Percentiles rank a stretch among this genome's conserved stretches.
Evolutionary conservation across 2,113 vertebrate genomes (phyloP).

Genomic region (Tragelaphus buxtoni): DNA sequence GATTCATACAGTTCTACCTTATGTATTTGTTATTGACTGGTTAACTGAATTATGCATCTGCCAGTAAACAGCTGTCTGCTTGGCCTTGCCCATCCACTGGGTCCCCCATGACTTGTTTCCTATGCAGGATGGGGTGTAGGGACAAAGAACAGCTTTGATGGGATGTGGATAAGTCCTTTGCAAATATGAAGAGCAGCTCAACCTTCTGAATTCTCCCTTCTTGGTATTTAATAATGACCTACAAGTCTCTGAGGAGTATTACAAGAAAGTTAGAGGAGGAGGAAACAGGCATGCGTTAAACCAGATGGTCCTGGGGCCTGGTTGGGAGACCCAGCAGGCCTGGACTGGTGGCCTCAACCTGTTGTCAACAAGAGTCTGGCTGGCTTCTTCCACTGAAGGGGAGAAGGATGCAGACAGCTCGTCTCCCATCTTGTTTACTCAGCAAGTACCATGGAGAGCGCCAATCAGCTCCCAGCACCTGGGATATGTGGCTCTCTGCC

Average conservation of each 20-base stretch:
- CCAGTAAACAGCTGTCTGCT: not conserved
- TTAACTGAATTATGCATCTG: not conserved
- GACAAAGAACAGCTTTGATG: not conserved
- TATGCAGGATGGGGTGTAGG: rapidly evolving
- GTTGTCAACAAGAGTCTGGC: not conserved
- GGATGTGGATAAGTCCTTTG: not conserved
- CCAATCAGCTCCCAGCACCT: rapidly evolving
- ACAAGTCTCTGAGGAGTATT: not conserved
- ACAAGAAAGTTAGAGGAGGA: not conserved
- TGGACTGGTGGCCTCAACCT: not conserved
- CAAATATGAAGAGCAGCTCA: not conserved
- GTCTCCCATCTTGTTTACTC: not conserved
- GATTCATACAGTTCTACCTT: not conserved
- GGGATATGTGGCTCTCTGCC: not conserved
- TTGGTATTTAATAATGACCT: not conserved
- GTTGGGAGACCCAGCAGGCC: not conserved
- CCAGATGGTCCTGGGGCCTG: not conserved
- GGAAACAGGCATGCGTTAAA: not conserved
- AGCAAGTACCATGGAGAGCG: rapidly evolving
- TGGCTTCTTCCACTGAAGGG: too few species aligned
- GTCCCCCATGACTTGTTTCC: rapidly evolving
- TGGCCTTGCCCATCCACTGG: not conserved
- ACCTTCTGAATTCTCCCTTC: not conserved
- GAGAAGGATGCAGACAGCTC: not conserved
- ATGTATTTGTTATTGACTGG: not conserved